These are phyloP conservation scores for Tetrao urogallus DNA, from an alignment of 2,113 vertebrate genomes.

Conservation along the genomic window DNA sequence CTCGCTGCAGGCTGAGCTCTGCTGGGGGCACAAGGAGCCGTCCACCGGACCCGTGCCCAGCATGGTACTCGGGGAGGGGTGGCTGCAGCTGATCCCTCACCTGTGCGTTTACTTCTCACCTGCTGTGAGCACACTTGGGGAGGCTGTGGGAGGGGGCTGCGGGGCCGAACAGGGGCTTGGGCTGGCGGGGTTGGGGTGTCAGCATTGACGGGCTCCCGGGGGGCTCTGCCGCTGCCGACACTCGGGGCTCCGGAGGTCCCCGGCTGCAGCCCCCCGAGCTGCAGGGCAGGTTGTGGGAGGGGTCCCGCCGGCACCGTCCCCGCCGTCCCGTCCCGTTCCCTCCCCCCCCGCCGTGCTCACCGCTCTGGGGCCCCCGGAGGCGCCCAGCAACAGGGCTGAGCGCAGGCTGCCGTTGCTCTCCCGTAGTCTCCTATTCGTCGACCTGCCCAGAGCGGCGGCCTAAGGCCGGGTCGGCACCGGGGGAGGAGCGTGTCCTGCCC, in stretches of 20 bases:
- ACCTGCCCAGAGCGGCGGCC: slow-evolving; percentile 42
- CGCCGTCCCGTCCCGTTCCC: neutral
- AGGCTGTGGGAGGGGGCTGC: slow-evolving; percentile 73
- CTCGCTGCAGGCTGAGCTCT: slow-evolving; percentile 13
- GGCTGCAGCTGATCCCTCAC: neutral
- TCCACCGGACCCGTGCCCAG: rapidly evolving
- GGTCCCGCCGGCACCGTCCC: neutral
- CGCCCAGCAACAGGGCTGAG: slow-evolving; percentile 66
- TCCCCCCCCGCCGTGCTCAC: slow-evolving; percentile 36
- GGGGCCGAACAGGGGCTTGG: slow-evolving; percentile 56
- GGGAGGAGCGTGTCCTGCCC: no score
- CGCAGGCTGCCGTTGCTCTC: slow-evolving; percentile 83
- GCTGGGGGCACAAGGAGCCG: neutral
- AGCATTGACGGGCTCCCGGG: neutral
- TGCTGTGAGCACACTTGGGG: slow-evolving; percentile 53
- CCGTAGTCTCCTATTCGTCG: slow-evolving; percentile 78
- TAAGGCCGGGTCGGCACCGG: neutral
- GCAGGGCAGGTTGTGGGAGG: no score
- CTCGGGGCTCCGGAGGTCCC: neutral
- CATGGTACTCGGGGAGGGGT: neutral
- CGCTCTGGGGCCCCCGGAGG: slow-evolving; percentile 66
- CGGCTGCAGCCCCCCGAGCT: neutral
- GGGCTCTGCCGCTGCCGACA: neutral
- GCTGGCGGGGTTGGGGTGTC: slow-evolving; percentile 53
- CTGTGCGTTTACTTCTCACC: slow-evolving; percentile 41